phyloP scores from a whole-genome alignment of 2,113 vertebrate genomes.

The Indicator maculatus region DNA sequence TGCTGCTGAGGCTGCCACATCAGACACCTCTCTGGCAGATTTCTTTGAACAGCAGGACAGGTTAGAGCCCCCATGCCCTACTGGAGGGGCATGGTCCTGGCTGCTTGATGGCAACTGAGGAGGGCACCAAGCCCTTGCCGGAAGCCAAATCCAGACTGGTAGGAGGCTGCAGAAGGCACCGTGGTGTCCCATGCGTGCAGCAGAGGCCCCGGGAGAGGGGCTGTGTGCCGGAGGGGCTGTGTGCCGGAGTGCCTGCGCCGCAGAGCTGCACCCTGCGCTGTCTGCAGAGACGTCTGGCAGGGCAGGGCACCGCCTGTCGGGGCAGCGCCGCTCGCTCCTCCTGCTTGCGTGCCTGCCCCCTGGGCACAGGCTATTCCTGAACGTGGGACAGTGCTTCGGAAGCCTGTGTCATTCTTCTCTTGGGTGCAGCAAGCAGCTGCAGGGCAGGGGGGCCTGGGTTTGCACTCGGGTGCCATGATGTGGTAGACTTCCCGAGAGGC shows the following conservation, averaged over 20 bases:
- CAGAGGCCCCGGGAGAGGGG: fast-evolving
- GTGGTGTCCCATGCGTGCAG: fast-evolving
- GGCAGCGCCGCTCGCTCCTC: fast-evolving
- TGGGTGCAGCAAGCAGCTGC: background rate
- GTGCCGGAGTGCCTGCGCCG: fast-evolving
- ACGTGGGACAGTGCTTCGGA: background rate
- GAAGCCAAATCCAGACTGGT: fast-evolving
- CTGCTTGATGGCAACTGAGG: background rate
- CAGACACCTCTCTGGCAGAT: fast-evolving
- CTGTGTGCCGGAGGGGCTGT: background rate
- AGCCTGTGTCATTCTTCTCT: background rate
- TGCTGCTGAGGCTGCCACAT: background rate
- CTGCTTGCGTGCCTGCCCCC: background rate
- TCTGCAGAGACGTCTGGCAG: background rate
- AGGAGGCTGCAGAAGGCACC: background rate
- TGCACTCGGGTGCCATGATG: fast-evolving
- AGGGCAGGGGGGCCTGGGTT: background rate
- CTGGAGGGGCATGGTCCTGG: background rate
- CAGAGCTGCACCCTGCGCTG: background rate
- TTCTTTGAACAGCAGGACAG: background rate
- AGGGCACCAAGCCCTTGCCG: background rate
- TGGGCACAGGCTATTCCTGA: fast-evolving
- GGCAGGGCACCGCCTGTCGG: background rate
- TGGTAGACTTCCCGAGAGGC: background rate
- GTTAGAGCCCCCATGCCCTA: fast-evolving